Evolutionary conservation across 1,140 invertebrate species (phyloP), one percentile per base, ranked within the genome.

Genomic region (Melitaea cinxia): DNA sequence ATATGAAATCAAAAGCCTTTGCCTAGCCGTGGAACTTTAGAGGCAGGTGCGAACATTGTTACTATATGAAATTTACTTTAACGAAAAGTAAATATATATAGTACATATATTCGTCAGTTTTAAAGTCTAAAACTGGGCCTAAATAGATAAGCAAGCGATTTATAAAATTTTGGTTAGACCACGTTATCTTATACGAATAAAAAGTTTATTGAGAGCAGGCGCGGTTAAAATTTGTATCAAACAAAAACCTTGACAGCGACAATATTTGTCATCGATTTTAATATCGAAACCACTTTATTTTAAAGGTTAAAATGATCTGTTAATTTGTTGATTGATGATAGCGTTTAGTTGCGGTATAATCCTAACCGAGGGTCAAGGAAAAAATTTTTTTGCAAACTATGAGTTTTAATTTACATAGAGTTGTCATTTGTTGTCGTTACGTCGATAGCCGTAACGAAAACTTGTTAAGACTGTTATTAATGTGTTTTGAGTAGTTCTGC

Each of bases 391-490:
- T 65, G 37, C 47, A 30, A 65, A 15, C 45, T 42, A 24, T n/a
- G 42, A 58, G 55, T 15, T 65, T 56, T 54, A 45, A 65, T 65
- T 65, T 57, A 65, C 63, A 65, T 65, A 65, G 14, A 50, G 15
- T 39, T 19, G 49, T 42, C 55, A 53, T 65, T 65, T 65, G 63
- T 53, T 33, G 56, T 59, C 55, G 30, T 65, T 65, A 65, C 56
- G 3, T 4, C 4, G 49, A 54, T 56, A 14, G 26, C 53, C 24
- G 17, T 28, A 35, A 52, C 14, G 35, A 65, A 56, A 37, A 57
- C 9, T 15, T 54, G 26, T 64, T 64, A 56, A 45, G 26, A 49
- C 15, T 21, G 14, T 45, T 52, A 53, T 17, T 23, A 39, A 45
- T 59, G 21, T 26, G 28, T 37, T 53, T 61, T 37, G 42, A 26